Percentiles rank a stretch among this genome's conserved stretches.
Evolutionary conservation across 1,140 invertebrate genomes (phyloP).

Genomic region (Apis cerana): DNA sequence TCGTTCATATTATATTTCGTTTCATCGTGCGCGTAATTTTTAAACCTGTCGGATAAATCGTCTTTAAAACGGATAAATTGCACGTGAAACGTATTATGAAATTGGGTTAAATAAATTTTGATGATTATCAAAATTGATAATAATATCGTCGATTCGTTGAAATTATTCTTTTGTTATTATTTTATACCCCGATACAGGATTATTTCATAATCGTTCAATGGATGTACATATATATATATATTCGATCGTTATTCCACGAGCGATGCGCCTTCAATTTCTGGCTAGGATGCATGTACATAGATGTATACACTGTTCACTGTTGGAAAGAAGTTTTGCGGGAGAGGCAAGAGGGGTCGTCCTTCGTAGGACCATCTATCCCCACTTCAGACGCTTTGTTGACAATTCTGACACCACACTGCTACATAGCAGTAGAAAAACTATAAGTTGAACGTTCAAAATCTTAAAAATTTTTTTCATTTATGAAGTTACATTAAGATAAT

Average conservation of each 20-base stretch:
- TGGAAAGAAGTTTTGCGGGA: too few relatives aligned
- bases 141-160: slow-evolving; percentile 12
- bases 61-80: neutral
- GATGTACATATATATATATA: neutral
- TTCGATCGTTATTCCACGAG: neutral
- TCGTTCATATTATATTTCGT: neutral
- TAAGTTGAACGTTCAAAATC: too few relatives aligned
- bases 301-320: too few relatives aligned
- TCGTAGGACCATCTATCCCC: too few relatives aligned
- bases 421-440: too few relatives aligned
- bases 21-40: neutral
- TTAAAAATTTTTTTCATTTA: too few relatives aligned
- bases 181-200: neutral
- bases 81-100: slow-evolving; percentile 6
- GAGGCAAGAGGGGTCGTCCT: too few relatives aligned
- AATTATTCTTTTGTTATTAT: slow-evolving; percentile 19
- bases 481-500: too few relatives aligned
- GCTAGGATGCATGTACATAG: too few relatives aligned
- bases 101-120: slow-evolving; percentile 16
- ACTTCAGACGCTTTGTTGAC: too few relatives aligned
- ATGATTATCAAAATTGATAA: slow-evolving; percentile 14
- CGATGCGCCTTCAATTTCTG: neutral
- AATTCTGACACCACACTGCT: too few relatives aligned
- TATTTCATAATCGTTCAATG: slow-evolving; percentile 1
- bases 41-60: neutral